These are phyloP conservation scores for Agrochola lota DNA, from an alignment of 2,888 invertebrate species.

Conservation along the genomic window DNA sequence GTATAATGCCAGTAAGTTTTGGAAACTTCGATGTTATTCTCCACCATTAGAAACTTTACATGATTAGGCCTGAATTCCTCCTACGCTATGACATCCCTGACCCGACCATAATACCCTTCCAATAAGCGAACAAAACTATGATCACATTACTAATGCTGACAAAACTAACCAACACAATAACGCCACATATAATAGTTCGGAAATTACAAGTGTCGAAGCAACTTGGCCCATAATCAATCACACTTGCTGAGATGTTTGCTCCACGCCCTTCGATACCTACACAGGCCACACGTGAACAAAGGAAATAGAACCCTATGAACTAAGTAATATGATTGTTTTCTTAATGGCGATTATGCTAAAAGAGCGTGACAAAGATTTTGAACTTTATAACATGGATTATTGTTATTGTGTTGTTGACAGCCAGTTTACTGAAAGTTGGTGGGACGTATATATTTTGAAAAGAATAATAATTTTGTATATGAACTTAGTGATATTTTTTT, in stretches of 20 bases:
- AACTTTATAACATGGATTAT: slow-evolving; percentile 56
- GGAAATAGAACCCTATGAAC: slow-evolving; percentile 42
- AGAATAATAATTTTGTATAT: background rate
- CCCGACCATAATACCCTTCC: slow-evolving; percentile 12
- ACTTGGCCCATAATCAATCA: slow-evolving; percentile 72
- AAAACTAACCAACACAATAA: slow-evolving; percentile 70
- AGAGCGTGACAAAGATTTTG: slow-evolving; percentile 59
- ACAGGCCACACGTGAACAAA: slow-evolving; percentile 17
- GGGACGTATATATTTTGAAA: slow-evolving; percentile 6
- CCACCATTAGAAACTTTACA: slow-evolving; percentile 18
- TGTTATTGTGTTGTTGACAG: slow-evolving; percentile 52
- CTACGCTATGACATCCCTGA: slow-evolving; percentile 25
- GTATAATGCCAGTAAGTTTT: background rate
- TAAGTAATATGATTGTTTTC: slow-evolving; percentile 19
- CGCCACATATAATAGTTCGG: slow-evolving; percentile 69
- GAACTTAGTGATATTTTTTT: background rate
- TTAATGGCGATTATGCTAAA: background rate
- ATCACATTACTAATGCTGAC: slow-evolving; percentile 50
- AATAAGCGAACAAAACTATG: slow-evolving; percentile 41
- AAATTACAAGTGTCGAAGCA: slow-evolving; percentile 74
- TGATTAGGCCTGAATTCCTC: slow-evolving; percentile 4
- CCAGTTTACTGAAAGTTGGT: slow-evolving; percentile 26
- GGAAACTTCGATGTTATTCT: background rate
- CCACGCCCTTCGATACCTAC: slow-evolving; percentile 40
- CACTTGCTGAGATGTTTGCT: slow-evolving; percentile 59